phyloP scores from a whole-genome alignment of 2,113 vertebrate species.

The Parotia lawesii region DNA sequence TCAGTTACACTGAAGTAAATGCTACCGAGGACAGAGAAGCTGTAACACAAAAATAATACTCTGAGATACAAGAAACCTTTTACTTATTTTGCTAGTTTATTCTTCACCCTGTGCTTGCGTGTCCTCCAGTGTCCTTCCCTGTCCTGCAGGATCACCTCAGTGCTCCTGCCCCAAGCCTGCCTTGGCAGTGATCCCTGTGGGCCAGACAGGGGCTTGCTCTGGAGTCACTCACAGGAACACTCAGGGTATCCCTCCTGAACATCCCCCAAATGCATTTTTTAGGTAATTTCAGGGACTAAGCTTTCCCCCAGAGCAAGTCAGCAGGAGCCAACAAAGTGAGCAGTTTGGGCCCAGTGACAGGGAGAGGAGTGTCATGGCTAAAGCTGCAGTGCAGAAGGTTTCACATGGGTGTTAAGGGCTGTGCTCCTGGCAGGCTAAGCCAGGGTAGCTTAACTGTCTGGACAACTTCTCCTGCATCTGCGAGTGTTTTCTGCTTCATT shows the following conservation, averaged over 20 bases:
- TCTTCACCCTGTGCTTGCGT: neutral
- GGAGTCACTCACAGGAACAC: neutral
- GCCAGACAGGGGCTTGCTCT: fast-evolving
- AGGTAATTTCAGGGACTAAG: neutral
- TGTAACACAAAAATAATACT: neutral
- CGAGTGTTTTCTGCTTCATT: neutral
- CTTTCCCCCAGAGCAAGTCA: neutral
- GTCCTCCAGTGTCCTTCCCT: neutral
- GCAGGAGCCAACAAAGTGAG: neutral
- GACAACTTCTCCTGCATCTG: neutral
- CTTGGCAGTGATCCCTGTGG: neutral
- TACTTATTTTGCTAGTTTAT: neutral
- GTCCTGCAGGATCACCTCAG: neutral
- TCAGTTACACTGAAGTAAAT: neutral
- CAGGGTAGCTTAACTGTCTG: neutral
- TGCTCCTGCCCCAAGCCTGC: neutral
- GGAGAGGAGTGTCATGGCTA: neutral
- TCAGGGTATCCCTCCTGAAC: neutral
- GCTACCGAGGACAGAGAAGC: neutral
- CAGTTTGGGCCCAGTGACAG: neutral
- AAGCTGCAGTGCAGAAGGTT: neutral
- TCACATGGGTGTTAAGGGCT: neutral
- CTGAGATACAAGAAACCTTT: neutral
- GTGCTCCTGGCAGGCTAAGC: neutral
- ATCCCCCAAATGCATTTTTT: neutral